A percentile compares a stretch with the other conserved stretches of the same genome.
phyloP scores from a whole-genome alignment of 1,140 invertebrate species.

The Arion vulgaris region DNA sequence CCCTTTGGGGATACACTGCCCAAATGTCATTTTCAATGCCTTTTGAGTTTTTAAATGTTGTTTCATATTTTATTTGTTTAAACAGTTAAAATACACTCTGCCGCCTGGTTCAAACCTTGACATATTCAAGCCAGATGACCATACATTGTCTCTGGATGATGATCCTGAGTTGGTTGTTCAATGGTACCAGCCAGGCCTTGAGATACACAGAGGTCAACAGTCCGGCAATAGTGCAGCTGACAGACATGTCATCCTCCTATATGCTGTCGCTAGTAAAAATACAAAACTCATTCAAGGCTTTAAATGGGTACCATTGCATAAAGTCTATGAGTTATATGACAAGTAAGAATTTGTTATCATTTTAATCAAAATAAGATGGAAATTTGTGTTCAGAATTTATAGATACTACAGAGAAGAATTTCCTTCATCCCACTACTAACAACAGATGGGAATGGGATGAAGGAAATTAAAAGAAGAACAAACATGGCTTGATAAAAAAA shows the following conservation, averaged over 20 bases:
- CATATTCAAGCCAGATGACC: slow-evolving; percentile 52
- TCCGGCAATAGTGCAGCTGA: slow-evolving; percentile 52
- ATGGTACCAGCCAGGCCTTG: slow-evolving; percentile 66
- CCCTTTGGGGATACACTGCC: too few relatives aligned
- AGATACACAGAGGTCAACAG: slow-evolving; percentile 41
- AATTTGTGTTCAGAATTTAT: too few relatives aligned
- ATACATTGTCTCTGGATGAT: slow-evolving; percentile 46
- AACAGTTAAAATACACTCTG: slow-evolving; percentile 40
- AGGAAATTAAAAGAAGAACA: too few relatives aligned
- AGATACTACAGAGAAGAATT: too few relatives aligned
- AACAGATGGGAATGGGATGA: too few relatives aligned
- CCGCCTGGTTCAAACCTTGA: slow-evolving; percentile 54
- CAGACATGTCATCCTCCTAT: slow-evolving; percentile 56
- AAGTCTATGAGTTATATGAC: slow-evolving; percentile 68
- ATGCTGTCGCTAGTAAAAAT: slow-evolving; percentile 54
- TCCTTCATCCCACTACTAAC: too few relatives aligned
- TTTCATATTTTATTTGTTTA: not conserved
- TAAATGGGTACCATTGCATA: slow-evolving; percentile 62
- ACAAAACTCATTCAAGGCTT: slow-evolving; percentile 42
- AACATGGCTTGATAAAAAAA: too few relatives aligned
- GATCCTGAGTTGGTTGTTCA: slow-evolving; percentile 58
- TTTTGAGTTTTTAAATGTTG: too few relatives aligned
- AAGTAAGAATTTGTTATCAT: too few relatives aligned
- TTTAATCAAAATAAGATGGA: too few relatives aligned
- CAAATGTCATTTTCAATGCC: too few relatives aligned